Conservation (phyloP, 2,113 vertebrate species). For the Passerina amoena region DNA sequence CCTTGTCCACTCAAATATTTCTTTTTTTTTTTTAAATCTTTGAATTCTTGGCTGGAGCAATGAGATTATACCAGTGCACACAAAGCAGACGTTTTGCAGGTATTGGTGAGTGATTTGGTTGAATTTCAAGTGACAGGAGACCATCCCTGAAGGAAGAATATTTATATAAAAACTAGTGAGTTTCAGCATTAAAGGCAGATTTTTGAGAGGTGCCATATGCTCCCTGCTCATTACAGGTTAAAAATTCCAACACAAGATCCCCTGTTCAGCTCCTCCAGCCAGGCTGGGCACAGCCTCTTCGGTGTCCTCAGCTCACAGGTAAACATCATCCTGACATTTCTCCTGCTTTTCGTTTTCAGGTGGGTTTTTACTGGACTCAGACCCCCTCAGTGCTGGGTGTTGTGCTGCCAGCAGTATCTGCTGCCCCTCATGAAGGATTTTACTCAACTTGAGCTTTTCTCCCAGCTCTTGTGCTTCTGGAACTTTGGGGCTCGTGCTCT, state of each 20-base stretch:
- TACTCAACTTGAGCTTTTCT: not conserved
- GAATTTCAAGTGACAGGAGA: not conserved
- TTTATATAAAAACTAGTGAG: not conserved
- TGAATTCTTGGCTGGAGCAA: not conserved
- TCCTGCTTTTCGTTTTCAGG: not conserved
- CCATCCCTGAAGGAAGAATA: not conserved
- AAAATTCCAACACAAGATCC: not conserved
- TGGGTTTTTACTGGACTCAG: not conserved
- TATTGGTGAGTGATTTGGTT: not conserved
- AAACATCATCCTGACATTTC: not conserved
- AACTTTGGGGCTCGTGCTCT: not conserved
- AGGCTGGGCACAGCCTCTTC: not conserved
- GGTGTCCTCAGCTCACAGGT: not conserved
- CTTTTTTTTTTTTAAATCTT: slow-evolving; percentile 1
- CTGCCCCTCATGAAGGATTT: not conserved
- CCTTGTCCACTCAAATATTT: not conserved
- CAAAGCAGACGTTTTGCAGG: not conserved
- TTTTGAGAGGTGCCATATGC: not conserved
- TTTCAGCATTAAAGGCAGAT: not conserved
- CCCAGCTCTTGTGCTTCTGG: not conserved
- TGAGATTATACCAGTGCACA: not conserved
- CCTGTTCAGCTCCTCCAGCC: not conserved
- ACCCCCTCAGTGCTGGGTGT: not conserved
- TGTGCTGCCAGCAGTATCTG: not conserved
- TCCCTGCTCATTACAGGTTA: not conserved